Conservation (phyloP, 2,113 vertebrate species). For the Esox niger region DNA sequence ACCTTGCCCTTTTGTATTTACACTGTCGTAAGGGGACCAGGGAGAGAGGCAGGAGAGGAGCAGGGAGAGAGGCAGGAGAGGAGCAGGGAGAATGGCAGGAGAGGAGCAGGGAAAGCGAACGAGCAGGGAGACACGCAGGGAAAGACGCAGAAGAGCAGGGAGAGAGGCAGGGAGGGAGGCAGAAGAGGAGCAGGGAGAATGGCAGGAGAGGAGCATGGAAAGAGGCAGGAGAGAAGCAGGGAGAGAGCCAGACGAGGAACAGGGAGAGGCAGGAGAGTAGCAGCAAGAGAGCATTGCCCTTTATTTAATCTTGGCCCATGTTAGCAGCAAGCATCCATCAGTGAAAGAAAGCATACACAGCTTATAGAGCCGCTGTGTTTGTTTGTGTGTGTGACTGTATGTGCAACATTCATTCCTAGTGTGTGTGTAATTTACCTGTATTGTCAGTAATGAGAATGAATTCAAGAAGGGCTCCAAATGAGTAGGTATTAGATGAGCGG, state of each 20-base stretch:
- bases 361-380: conserved; percentile 30
- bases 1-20: conserved; percentile 24
- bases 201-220: too few species aligned
- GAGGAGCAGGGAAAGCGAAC: conserved; percentile 4
- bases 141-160: conserved; percentile 26
- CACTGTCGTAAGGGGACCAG: conserved; percentile 18
- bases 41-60: conserved; percentile 27
- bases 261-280: conserved; percentile 18
- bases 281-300: conserved; percentile 5
- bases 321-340: conserved; percentile 37
- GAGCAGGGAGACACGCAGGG: conserved; percentile 9
- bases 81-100: conserved; percentile 15
- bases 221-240: conserved; percentile 26
- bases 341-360: conserved; percentile 2
- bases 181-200: conserved; percentile 9
- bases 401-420: not conserved
- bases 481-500: too few species aligned
- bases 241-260: conserved; percentile 5
- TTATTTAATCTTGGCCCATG: conserved; percentile 29
- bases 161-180: conserved; percentile 1
- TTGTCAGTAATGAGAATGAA: too few species aligned
- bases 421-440: not conserved
- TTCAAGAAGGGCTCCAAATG: too few species aligned
- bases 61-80: conserved; percentile 7
- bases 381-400: not conserved